phyloP scores from a whole-genome alignment of 2,113 vertebrate genomes.

The Onychostoma macrolepis region DNA sequence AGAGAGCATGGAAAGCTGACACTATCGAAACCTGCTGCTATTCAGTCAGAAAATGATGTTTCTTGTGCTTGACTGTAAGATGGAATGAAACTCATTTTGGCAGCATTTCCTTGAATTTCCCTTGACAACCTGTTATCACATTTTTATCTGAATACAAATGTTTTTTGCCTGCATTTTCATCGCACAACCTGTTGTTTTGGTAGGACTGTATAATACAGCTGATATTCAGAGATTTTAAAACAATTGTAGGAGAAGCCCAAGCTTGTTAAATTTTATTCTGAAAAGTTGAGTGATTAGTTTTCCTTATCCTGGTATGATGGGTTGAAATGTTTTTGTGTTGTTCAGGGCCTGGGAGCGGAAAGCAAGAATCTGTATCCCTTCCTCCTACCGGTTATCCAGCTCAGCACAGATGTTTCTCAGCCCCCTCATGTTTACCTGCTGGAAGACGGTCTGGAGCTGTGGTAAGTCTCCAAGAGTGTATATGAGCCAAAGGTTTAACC shows the following conservation, averaged over 20 bases:
- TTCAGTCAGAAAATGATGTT: neutral
- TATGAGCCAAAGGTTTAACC: neutral
- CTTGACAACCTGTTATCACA: constrained; percentile 6
- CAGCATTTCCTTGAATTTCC: neutral
- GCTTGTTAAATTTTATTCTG: neutral
- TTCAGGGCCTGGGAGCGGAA: constrained; percentile 91
- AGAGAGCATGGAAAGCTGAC: neutral
- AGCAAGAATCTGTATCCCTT: constrained; percentile 97
- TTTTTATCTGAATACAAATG: constrained; percentile 17
- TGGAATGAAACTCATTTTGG: constrained; percentile 7
- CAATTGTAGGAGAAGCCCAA: neutral
- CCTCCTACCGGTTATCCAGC: constrained; percentile 95
- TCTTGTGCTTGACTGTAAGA: neutral
- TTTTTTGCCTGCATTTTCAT: neutral
- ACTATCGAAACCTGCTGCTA: neutral
- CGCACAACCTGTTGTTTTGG: neutral
- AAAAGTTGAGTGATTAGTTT: neutral
- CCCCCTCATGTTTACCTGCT: constrained; percentile 98
- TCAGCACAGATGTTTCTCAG: constrained; percentile 96
- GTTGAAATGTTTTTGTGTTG: neutral
- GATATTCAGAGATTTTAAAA: neutral
- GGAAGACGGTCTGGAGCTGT: constrained; percentile 97
- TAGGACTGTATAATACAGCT: neutral
- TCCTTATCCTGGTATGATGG: neutral
- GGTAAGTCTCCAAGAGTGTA: constrained; percentile 75